Conservation (phyloP, 1,140 invertebrate species). For the Calliphora vicina region DNA sequence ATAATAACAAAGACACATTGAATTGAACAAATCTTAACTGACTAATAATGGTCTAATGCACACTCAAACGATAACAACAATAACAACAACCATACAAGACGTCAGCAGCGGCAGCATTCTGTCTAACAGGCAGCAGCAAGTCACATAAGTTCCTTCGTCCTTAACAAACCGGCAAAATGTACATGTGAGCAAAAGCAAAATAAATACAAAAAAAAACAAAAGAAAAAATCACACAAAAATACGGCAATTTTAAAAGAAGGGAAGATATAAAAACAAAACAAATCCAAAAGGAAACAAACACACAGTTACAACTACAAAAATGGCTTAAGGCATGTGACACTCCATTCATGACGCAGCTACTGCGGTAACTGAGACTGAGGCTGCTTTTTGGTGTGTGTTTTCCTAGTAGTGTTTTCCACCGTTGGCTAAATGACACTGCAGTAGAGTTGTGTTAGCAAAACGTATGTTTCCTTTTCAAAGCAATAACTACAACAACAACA, state of each 20-base stretch:
- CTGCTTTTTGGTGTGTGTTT: not conserved
- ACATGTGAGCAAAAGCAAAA: not conserved
- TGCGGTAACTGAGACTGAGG: not conserved
- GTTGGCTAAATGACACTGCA: not conserved
- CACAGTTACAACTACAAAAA: not conserved
- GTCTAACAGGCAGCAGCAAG: not conserved
- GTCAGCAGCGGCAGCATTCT: not conserved
- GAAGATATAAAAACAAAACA: not conserved
- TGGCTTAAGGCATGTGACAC: conserved; percentile 32
- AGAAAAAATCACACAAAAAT: not conserved
- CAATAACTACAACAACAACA: not conserved
- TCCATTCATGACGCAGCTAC: not conserved
- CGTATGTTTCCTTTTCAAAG: not conserved
- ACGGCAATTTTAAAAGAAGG: not conserved
- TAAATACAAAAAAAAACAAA: not conserved
- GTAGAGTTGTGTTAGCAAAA: not conserved
- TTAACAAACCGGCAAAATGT: conserved; percentile 3
- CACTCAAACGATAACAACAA: not conserved
- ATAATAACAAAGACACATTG: not conserved
- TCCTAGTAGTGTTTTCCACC: too few relatives aligned
- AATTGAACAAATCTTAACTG: conserved; percentile 23
- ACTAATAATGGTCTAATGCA: conserved; percentile 33
- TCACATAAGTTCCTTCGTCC: not conserved
- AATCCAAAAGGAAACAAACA: not conserved
- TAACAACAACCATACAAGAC: not conserved